These are phyloP conservation scores for Pocillopora damicornis DNA, from an alignment of 64 coral and sea anemone genomes.

Conservation along the genomic window DNA sequence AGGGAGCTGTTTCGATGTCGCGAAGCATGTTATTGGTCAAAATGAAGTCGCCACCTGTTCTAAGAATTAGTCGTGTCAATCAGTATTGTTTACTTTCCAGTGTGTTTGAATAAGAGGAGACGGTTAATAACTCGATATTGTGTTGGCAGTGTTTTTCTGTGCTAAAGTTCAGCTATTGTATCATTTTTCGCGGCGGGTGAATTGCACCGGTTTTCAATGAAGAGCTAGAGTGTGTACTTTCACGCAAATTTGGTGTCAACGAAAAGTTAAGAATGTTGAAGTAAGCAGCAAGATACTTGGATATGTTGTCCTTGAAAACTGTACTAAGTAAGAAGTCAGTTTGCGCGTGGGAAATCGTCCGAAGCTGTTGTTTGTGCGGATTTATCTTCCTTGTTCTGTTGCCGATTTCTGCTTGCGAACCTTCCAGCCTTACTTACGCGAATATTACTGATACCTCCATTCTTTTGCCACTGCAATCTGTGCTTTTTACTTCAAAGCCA, in stretches of 20 bases:
- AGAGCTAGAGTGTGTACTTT: background rate
- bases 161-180: background rate
- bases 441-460: background rate
- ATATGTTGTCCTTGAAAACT: conserved; percentile 5
- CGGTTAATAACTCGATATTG: conserved; percentile 38
- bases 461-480: conserved; percentile 1
- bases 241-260: background rate
- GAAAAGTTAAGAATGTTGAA: background rate
- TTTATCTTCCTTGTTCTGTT: background rate
- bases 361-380: background rate
- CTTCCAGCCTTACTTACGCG: background rate
- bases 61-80: conserved; percentile 24
- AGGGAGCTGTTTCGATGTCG: background rate
- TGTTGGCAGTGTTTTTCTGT: conserved; percentile 5
- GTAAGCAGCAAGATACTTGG: background rate
- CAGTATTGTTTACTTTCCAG: conserved; percentile 32
- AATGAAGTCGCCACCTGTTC: conserved; percentile 10
- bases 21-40: background rate
- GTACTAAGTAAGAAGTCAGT: background rate
- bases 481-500: background rate
- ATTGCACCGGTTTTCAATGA: background rate
- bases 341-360: background rate
- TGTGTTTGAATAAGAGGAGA: conserved; percentile 23
- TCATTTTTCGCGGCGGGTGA: background rate
- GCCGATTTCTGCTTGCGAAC: background rate